Evolutionary conservation across 2,113 vertebrate species (phyloP).

Genomic region (Ovis aries): DNA sequence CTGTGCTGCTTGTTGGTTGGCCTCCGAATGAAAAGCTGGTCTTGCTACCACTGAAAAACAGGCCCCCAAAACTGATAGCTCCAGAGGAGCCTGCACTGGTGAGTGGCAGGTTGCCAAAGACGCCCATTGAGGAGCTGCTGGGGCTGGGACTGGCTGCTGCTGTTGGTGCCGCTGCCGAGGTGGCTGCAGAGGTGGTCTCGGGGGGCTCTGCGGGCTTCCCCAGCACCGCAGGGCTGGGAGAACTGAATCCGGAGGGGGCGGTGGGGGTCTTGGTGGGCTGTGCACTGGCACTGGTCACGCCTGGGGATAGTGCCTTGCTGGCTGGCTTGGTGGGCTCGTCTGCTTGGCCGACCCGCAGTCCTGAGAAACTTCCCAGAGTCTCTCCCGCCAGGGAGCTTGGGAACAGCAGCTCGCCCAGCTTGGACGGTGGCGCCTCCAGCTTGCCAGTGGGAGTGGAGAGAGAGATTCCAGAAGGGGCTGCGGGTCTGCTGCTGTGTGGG

Average conservation of each 20-base stretch:
- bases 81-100: conserved; percentile 56
- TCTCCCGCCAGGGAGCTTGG: conserved; percentile 83
- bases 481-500: conserved; percentile 49
- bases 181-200: fast-evolving
- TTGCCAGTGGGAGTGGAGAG: conserved; percentile 68
- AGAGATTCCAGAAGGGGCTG: conserved; percentile 43
- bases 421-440: conserved; percentile 77
- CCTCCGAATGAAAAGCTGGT: conserved; percentile 77
- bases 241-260: conserved; percentile 73
- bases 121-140: neutral
- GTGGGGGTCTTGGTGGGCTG: conserved; percentile 68
- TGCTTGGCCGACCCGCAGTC: conserved; percentile 88
- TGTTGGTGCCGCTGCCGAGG: neutral
- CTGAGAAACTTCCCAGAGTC: conserved; percentile 93
- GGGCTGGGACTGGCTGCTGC: conserved; percentile 13
- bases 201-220: conserved; percentile 78
- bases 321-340: conserved; percentile 83
- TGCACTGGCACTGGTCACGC: neutral
- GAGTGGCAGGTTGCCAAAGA: conserved; percentile 70
- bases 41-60: conserved; percentile 63
- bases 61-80: conserved; percentile 77
- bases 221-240: conserved; percentile 55
- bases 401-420: conserved; percentile 76
- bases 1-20: conserved; percentile 43
- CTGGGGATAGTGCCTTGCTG: conserved; percentile 60